These are phyloP conservation scores for Hypotaenidia okinawae DNA, from an alignment of 2,797 vertebrate species.

Conservation along the genomic window DNA sequence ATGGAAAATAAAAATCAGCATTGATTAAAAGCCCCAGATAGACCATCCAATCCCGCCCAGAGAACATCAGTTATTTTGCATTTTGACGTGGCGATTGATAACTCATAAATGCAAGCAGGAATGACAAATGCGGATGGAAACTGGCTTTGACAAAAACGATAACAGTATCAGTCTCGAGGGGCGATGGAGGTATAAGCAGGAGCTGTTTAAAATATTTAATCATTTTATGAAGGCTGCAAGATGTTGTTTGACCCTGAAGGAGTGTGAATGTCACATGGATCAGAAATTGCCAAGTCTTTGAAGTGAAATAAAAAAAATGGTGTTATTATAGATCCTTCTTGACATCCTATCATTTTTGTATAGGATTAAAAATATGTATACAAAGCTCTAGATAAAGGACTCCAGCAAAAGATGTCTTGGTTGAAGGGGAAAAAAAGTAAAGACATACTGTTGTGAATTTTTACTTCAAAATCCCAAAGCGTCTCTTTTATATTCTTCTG, in stretches of 20 bases:
- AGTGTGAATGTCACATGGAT: slow-evolving; percentile 98
- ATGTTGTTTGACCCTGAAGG: slow-evolving; percentile 99
- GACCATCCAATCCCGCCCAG: slow-evolving; percentile 97
- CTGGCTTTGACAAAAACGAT: slow-evolving; percentile 99
- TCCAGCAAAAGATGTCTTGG: slow-evolving; percentile 77
- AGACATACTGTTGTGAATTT: slow-evolving; percentile 75
- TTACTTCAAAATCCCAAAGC: slow-evolving; percentile 74
- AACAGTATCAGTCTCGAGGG: slow-evolving; percentile 97
- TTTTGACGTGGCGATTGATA: slow-evolving; percentile 99
- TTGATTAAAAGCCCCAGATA: slow-evolving; percentile 99
- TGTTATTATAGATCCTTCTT: slow-evolving; percentile 88
- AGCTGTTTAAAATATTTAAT: slow-evolving; percentile 99
- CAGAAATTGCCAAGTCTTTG: slow-evolving; percentile 97
- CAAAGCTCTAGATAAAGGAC: slow-evolving; percentile 83
- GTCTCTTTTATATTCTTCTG: slow-evolving; percentile 74
- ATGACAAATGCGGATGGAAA: slow-evolving; percentile 99
- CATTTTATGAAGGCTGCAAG: slow-evolving; percentile 98
- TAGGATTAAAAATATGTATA: slow-evolving; percentile 90
- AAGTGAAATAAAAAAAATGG: slow-evolving; percentile 92
- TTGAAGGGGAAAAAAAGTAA: slow-evolving; percentile 74
- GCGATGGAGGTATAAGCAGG: slow-evolving; percentile 94
- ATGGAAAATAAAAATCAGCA: slow-evolving; percentile 95
- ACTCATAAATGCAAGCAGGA: slow-evolving; percentile 96
- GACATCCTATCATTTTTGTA: slow-evolving; percentile 88
- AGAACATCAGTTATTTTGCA: slow-evolving; percentile 99